Evolutionary conservation across 2,113 vertebrate genomes (phyloP).

Genomic region (Sander vitreus): DNA sequence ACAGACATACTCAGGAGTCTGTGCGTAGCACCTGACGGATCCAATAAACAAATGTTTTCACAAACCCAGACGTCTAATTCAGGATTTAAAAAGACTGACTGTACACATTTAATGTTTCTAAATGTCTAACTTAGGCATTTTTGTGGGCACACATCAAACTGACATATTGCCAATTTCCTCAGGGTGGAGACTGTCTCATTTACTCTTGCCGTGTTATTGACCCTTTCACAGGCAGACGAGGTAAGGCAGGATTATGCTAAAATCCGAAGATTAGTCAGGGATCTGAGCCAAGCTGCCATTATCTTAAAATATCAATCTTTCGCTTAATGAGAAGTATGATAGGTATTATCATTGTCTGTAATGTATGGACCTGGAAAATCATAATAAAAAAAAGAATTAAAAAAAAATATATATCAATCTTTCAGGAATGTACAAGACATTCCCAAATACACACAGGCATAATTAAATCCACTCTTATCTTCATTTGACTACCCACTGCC

Average conservation of each 20-base stretch:
- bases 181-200: constrained; percentile 37
- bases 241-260: constrained; percentile 47
- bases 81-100: constrained; percentile 4
- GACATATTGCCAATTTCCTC: constrained; percentile 34
- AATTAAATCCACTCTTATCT: constrained; percentile 48
- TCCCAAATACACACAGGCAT: constrained; percentile 39
- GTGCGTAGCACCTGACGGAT: constrained; percentile 12
- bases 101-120: background rate
- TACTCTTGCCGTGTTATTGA: constrained; percentile 43
- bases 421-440: constrained; percentile 49
- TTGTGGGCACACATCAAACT: constrained; percentile 21
- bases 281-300: constrained; percentile 45
- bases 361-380: too few species aligned
- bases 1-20: constrained; percentile 20
- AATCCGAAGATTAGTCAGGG: constrained; percentile 59
- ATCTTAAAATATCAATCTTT: constrained; percentile 57
- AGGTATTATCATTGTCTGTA: too few species aligned
- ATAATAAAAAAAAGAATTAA: too few species aligned
- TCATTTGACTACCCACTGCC: constrained; percentile 40
- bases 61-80: constrained; percentile 23
- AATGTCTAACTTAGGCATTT: constrained; percentile 8
- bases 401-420: constrained; percentile 59
- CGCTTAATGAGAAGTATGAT: too few species aligned
- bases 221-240: constrained; percentile 34
- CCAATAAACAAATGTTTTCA: constrained; percentile 30